Evolutionary conservation across 2,888 invertebrate genomes (phyloP).

Genomic region (Drosophila tripunctata): DNA sequence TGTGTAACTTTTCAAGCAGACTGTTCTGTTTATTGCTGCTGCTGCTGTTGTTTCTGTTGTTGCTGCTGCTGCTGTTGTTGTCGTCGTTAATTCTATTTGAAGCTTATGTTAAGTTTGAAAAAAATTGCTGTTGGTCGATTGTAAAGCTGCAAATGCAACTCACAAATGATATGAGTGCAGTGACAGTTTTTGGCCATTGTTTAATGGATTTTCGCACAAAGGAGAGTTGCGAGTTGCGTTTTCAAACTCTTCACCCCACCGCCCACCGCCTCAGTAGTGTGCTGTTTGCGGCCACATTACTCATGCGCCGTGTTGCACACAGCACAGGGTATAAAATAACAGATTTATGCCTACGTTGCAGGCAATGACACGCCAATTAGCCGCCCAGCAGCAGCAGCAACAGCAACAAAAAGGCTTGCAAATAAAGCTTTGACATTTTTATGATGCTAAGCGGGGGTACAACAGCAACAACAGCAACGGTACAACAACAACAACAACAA

Average conservation of each 20-base stretch:
- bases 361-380: slow-evolving; percentile 79
- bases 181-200: slow-evolving; percentile 35
- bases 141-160: slow-evolving; percentile 7
- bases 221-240: slow-evolving; percentile 26
- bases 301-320: slow-evolving; percentile 72
- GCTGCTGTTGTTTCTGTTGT: not conserved
- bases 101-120: slow-evolving; percentile 8
- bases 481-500: slow-evolving; percentile 31
- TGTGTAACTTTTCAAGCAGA: not conserved
- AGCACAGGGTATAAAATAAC: slow-evolving; percentile 73
- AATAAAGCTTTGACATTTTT: slow-evolving; percentile 80
- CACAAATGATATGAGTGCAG: slow-evolving; percentile 4
- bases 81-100: slow-evolving; percentile 4
- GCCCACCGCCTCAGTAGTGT: too few relatives aligned
- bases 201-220: slow-evolving; percentile 36
- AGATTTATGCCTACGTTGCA: slow-evolving; percentile 76
- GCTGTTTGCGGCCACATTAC: slow-evolving; percentile 64
- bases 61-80: not conserved
- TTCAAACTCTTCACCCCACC: slow-evolving; percentile 1
- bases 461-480: slow-evolving; percentile 29
- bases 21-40: not conserved
- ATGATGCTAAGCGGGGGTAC: slow-evolving; percentile 71
- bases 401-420: slow-evolving; percentile 57
- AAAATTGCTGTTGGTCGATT: not conserved
- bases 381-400: slow-evolving; percentile 55